Base-by-base conservation (phyloP, 1,140 invertebrate genomes). In the Probaryconus sp. region DNA sequence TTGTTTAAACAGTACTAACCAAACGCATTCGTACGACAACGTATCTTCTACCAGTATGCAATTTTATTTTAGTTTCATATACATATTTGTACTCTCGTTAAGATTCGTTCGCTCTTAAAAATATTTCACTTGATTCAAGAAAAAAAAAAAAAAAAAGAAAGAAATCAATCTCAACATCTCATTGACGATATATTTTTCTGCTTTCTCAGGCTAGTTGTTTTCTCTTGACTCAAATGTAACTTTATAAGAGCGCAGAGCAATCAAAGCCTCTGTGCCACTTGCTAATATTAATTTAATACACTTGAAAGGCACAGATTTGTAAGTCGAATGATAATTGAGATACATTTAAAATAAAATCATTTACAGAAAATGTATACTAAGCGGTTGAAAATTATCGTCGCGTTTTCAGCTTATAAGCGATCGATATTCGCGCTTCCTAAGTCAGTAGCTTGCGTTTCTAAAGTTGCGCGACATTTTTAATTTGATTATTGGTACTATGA, bases 11-110 rank as follows among this genome's bases (percentile, higher is more conserved):
- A 63, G 61, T 56, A 45, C 78, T 77, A 87, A 82, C 73, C 77
- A 81, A 81, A 85, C 79, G 38, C 71, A 77, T 79, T 82, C 79
- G 73, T 78, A 81, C 72, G 72, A 47, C 61, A 80, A 63, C 77
- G 76, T 76, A 56, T 28, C 75, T 69, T 64, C 80, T 81, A 82
- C 74, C 80, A 87, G 86, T 87, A 87, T 77, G 86, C 82, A 81
- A 70, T 74, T 79, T 75, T 79, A 61, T 63, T 45, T 72, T 79
- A 75, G 40, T 67, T 78, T 77, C 17, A 28, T 30, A 50, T 50
- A 53, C 18, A 47, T 35, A 42, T 13, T 28, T n/a, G n/a, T n/a
- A n/a, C n/a, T n/a, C n/a, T n/a, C n/a, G n/a, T n/a, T n/a, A n/a
- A n/a, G n/a, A n/a, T n/a, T n/a, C n/a, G n/a, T n/a, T n/a, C n/a